Conservation (phyloP, 1,140 invertebrate species). For the Brachionus koreanus region DNA sequence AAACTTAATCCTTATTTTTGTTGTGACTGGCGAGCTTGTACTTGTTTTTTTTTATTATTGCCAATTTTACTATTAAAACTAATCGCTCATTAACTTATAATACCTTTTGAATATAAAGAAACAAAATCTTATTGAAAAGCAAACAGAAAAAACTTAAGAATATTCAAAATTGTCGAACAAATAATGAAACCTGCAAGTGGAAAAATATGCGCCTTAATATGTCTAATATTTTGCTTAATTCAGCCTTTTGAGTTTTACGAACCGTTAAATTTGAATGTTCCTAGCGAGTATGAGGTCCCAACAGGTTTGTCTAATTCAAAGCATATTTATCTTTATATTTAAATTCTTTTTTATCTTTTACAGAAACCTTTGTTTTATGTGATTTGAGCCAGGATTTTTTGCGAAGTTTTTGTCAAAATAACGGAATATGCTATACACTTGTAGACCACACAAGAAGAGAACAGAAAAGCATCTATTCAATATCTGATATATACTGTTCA, state of each 20-base stretch:
- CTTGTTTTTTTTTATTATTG: background rate
- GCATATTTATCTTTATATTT: background rate
- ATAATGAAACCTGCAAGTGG: background rate
- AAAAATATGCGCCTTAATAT: background rate
- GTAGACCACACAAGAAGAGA: background rate
- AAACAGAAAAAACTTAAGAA: background rate
- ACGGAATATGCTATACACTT: slow-evolving; percentile 35
- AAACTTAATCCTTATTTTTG: background rate
- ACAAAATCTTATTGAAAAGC: background rate
- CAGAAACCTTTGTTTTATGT: slow-evolving; percentile 36
- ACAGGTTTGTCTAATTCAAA: background rate
- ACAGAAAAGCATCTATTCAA: background rate
- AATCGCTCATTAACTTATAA: slow-evolving; percentile 36
- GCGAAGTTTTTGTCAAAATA: slow-evolving; percentile 2
- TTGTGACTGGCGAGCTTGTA: background rate
- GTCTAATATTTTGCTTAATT: background rate
- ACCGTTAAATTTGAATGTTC: slow-evolving; percentile 6
- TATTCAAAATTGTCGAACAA: background rate
- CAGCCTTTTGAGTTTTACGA: background rate
- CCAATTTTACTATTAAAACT: slow-evolving; percentile 3
- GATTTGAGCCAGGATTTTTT: slow-evolving; percentile 39
- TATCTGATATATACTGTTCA: slow-evolving; percentile 35
- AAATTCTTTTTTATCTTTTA: background rate
- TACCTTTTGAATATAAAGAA: slow-evolving; percentile 25
- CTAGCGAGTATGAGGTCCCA: background rate